Conservation (phyloP, 2,888 invertebrate genomes). For the Ypsolopha sequella region DNA sequence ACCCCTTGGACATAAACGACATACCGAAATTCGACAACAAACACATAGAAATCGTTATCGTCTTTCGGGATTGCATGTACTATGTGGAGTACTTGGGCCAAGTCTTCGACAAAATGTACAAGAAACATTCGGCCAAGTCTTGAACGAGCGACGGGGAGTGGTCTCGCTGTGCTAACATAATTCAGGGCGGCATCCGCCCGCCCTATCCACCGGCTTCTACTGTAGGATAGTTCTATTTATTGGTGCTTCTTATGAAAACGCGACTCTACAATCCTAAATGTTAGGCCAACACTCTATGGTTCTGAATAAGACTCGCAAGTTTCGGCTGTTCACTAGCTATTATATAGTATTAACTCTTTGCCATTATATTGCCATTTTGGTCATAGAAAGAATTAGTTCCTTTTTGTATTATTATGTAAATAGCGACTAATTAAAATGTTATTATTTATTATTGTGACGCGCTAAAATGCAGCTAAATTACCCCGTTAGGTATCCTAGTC, state of each 20-base stretch:
- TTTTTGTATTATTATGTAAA: conserved; percentile 49
- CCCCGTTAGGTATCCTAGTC: conserved; percentile 57
- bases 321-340: conserved; percentile 45
- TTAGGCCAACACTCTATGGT: conserved; percentile 18
- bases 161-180: background rate
- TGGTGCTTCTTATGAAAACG: background rate
- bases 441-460: conserved; percentile 53
- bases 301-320: conserved; percentile 21
- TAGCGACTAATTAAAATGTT: conserved; percentile 54
- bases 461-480: conserved; percentile 49
- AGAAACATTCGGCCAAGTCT: conserved; percentile 10
- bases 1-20: conserved; percentile 16
- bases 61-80: conserved; percentile 52
- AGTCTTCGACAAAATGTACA: conserved; percentile 41
- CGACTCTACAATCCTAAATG: conserved; percentile 19
- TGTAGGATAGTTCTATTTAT: background rate
- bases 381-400: conserved; percentile 64
- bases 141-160: background rate
- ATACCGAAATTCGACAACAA: conserved; percentile 34
- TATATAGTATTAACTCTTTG: conserved; percentile 45
- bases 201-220: background rate
- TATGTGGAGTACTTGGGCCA: conserved; percentile 48
- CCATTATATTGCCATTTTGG: conserved; percentile 69
- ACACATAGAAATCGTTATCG: conserved; percentile 27
- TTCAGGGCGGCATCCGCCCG: background rate